These are phyloP conservation scores for Taxidea taxus DNA, from an alignment of 2,113 vertebrate genomes.

Conservation along the genomic window DNA sequence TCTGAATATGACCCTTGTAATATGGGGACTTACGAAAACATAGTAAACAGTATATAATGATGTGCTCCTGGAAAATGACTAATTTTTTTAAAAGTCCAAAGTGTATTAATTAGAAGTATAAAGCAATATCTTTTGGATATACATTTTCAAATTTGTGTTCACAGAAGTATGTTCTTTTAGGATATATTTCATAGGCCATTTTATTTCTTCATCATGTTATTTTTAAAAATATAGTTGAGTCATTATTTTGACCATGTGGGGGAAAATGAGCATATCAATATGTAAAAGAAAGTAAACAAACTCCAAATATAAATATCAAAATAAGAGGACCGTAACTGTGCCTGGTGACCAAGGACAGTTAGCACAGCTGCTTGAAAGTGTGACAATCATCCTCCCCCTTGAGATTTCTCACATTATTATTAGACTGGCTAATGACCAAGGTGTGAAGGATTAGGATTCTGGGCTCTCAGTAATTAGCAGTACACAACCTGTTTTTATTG, in stretches of 20 bases:
- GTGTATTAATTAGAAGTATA: slow-evolving; percentile 64
- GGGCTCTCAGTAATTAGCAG: not conserved
- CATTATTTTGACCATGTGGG: not conserved
- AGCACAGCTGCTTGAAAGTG: slow-evolving; percentile 73
- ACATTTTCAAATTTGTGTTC: not conserved
- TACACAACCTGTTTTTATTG: not conserved
- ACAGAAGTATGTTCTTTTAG: not conserved
- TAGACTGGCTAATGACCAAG: slow-evolving; percentile 60
- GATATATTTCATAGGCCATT: not conserved
- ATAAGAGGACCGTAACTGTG: slow-evolving; percentile 44
- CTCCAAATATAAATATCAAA: slow-evolving; percentile 9
- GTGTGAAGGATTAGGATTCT: slow-evolving; percentile 51
- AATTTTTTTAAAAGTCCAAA: slow-evolving; percentile 64
- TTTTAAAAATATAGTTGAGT: not conserved
- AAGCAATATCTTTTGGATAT: slow-evolving; percentile 44
- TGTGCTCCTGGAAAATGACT: slow-evolving; percentile 61
- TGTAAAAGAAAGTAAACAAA: slow-evolving; percentile 4
- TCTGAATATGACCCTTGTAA: slow-evolving; percentile 46
- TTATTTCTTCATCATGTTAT: not conserved
- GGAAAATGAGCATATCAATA: not conserved
- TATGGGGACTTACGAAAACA: slow-evolving; percentile 16
- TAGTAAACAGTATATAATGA: slow-evolving; percentile 40
- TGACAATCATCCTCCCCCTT: slow-evolving; percentile 43
- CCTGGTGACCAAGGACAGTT: slow-evolving; percentile 53
- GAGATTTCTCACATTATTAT: slow-evolving; percentile 71